Percentiles rank a stretch among this genome's conserved stretches.
These are phyloP conservation scores for Nomia melanderi DNA, from an alignment of 1,140 invertebrate species.

Conservation along the genomic window DNA sequence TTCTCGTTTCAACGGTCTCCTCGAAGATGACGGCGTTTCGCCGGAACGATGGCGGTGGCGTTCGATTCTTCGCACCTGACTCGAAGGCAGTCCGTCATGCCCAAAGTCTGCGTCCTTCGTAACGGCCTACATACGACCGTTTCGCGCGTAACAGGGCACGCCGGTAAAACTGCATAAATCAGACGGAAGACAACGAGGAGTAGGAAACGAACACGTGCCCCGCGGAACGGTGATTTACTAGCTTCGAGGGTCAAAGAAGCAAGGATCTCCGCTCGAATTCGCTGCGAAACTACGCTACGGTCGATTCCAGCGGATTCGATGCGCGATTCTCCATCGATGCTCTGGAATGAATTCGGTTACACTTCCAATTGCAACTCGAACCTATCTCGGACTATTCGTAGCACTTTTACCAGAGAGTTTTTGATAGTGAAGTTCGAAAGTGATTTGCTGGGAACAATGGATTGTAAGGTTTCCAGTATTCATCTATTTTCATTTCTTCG, in stretches of 20 bases:
- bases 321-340: not conserved
- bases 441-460: too few relatives aligned
- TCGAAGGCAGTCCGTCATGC: not conserved
- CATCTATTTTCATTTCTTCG: too few relatives aligned
- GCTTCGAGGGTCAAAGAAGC: not conserved
- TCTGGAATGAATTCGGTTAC: too few relatives aligned
- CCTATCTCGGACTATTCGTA: too few relatives aligned
- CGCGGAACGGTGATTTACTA: slow-evolving; percentile 16
- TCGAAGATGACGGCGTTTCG: too few relatives aligned
- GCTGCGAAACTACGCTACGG: not conserved
- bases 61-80: not conserved
- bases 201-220: slow-evolving; percentile 24
- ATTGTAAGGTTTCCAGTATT: too few relatives aligned
- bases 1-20: too few relatives aligned
- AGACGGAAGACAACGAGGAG: slow-evolving; percentile 8
- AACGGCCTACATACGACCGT: slow-evolving; percentile 19
- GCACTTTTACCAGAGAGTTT: too few relatives aligned
- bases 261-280: not conserved
- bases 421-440: too few relatives aligned
- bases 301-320: not conserved
- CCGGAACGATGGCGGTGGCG: too few relatives aligned
- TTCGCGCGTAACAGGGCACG: not conserved
- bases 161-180: slow-evolving; percentile 13
- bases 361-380: too few relatives aligned
- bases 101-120: slow-evolving; percentile 10